Evolutionary conservation across 2,888 invertebrate species (phyloP).

Genomic region (Lycocerus yunnanus): DNA sequence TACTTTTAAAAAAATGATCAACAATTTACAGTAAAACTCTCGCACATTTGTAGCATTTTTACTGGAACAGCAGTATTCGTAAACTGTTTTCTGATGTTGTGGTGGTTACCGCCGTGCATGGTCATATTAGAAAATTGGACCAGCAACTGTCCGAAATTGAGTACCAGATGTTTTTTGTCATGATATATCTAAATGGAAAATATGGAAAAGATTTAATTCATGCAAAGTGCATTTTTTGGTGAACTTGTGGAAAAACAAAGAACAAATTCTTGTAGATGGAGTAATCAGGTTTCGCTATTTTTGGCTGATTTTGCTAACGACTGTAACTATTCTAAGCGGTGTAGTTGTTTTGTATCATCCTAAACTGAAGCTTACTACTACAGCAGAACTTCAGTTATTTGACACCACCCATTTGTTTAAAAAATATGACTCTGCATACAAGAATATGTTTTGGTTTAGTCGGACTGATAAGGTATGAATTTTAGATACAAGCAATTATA

Average conservation of each 20-base stretch:
- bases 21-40: not conserved
- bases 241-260: conserved; percentile 52
- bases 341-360: conserved; percentile 82
- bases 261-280: conserved; percentile 55
- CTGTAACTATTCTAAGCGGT: conserved; percentile 62
- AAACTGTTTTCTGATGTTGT: conserved; percentile 89
- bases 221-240: conserved; percentile 35
- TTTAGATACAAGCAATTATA: not conserved
- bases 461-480: conserved; percentile 62
- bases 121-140: conserved; percentile 67
- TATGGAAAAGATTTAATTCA: conserved; percentile 37
- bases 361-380: conserved; percentile 81
- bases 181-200: conserved; percentile 34
- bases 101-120: conserved; percentile 90
- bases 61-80: conserved; percentile 90
- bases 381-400: conserved; percentile 84
- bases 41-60: conserved; percentile 71
- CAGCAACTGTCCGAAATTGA: conserved; percentile 31
- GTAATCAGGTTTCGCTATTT: conserved; percentile 61
- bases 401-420: conserved; percentile 85
- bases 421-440: conserved; percentile 79
- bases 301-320: conserved; percentile 64
- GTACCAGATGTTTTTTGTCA: conserved; percentile 40
- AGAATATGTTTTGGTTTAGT: conserved; percentile 76
- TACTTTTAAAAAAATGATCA: not conserved